Conservation (phyloP, 2,113 vertebrate genomes). For the Actinemys pallida region DNA sequence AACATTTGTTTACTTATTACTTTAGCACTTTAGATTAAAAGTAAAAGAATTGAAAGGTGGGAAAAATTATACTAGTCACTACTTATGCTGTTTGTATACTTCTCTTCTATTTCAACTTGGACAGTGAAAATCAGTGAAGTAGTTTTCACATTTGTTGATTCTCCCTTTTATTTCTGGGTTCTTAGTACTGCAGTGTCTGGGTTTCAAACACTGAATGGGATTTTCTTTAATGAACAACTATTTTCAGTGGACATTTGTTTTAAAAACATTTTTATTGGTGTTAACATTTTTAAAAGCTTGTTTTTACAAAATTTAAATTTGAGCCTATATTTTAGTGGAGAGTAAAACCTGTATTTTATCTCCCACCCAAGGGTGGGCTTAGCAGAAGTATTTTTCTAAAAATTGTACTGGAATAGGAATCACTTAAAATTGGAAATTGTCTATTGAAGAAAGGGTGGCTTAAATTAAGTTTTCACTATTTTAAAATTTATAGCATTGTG, state of each 20-base stretch:
- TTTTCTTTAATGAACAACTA: not conserved
- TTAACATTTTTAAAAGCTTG: not conserved
- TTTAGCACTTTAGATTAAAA: not conserved
- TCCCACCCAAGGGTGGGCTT: not conserved
- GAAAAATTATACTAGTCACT: not conserved
- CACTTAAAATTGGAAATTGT: not conserved
- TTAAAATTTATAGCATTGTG: not conserved
- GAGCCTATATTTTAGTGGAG: not conserved
- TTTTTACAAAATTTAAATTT: not conserved
- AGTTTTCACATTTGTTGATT: not conserved
- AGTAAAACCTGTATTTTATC: constrained; percentile 8
- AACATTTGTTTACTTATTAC: not conserved
- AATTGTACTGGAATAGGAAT: not conserved
- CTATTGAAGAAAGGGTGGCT: not conserved
- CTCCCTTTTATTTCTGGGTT: not conserved
- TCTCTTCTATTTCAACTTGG: not conserved
- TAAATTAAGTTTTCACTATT: not conserved
- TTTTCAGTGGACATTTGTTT: not conserved
- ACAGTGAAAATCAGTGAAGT: not conserved
- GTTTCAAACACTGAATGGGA: not conserved
- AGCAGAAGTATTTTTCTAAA: not conserved
- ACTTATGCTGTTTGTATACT: not conserved
- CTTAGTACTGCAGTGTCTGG: not conserved
- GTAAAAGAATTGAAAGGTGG: not conserved
- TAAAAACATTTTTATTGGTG: not conserved